phyloP scores from a whole-genome alignment of 2,888 invertebrate genomes.

The Yponomeuta sedellus region DNA sequence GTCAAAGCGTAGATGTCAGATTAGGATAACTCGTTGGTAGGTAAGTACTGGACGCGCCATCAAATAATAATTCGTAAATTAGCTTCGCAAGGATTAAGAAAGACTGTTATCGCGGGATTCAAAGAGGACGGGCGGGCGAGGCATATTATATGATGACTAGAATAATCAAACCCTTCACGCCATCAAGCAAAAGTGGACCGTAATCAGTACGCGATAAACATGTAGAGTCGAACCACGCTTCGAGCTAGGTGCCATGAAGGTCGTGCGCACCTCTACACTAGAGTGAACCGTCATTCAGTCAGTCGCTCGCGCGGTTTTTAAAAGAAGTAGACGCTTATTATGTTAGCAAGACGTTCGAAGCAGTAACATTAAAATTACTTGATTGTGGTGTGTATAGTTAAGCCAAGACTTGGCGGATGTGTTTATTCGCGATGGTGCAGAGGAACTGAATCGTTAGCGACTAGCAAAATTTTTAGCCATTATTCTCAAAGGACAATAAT shows the following conservation, averaged over 20 bases:
- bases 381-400: background rate
- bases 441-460: too few species aligned
- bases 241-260: constrained; percentile 17
- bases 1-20: too few species aligned
- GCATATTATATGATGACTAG: background rate
- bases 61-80: background rate
- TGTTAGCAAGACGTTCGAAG: background rate
- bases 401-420: background rate
- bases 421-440: background rate
- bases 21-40: background rate
- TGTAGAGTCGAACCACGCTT: background rate
- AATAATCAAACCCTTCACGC: background rate
- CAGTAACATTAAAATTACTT: background rate
- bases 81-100: background rate
- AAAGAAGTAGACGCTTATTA: constrained; percentile 32
- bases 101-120: background rate
- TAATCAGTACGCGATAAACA: background rate
- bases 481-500: background rate
- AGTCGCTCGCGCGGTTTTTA: constrained; percentile 46
- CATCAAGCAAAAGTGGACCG: background rate
- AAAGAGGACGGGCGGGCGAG: background rate
- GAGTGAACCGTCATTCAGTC: constrained; percentile 26
- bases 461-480: background rate
- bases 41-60: background rate
- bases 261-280: constrained; percentile 17